Evolutionary conservation across 2,797 vertebrate species (phyloP).

Genomic region (Clarias fuscus): DNA sequence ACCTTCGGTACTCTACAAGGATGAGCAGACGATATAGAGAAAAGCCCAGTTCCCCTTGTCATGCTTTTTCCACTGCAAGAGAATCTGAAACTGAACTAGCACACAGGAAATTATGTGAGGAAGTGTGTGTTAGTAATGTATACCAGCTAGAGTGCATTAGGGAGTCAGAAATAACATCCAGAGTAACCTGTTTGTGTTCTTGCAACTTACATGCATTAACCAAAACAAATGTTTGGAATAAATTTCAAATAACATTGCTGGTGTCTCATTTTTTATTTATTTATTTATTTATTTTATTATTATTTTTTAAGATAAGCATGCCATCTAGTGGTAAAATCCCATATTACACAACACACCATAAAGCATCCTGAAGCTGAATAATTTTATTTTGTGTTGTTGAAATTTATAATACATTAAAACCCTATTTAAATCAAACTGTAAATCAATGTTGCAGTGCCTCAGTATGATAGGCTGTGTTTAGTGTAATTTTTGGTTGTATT

Average conservation of each 20-base stretch:
- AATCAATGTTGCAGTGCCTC: not conserved
- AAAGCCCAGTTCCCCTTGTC: not conserved
- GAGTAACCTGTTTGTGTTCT: slow-evolving; percentile 8
- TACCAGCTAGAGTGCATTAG: not conserved
- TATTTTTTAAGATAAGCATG: slow-evolving; percentile 22
- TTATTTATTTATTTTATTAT: not conserved
- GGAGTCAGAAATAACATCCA: not conserved
- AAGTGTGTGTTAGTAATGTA: not conserved
- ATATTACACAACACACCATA: not conserved
- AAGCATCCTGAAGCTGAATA: not conserved
- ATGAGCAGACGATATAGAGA: not conserved
- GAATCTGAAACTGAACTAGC: not conserved
- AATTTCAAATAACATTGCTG: slow-evolving; percentile 24
- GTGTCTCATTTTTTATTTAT: not conserved
- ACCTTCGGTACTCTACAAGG: not conserved
- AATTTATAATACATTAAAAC: not conserved
- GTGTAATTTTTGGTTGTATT: not conserved
- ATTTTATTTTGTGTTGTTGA: not conserved
- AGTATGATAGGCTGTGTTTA: not conserved
- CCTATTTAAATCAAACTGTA: not conserved
- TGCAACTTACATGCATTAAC: slow-evolving; percentile 23
- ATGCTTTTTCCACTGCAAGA: not conserved
- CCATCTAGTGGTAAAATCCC: slow-evolving; percentile 51
- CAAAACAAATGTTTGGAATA: slow-evolving; percentile 41
- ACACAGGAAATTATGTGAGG: too few relatives aligned